These are phyloP conservation scores for Amitus sp. DNA, from an alignment of 2,888 invertebrate species.

Conservation along the genomic window DNA sequence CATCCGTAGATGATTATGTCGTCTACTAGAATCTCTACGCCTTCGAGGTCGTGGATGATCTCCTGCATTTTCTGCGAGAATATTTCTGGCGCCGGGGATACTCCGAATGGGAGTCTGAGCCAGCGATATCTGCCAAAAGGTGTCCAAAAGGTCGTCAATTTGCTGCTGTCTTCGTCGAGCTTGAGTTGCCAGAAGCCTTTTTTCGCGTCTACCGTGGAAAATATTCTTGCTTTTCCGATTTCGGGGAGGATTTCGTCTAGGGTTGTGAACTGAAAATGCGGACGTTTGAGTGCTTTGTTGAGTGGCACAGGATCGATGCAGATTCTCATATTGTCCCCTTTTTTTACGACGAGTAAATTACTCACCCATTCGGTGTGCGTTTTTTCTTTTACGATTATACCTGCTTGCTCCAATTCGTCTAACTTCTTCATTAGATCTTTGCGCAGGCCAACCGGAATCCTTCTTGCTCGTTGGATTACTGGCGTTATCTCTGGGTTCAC, in stretches of 20 bases:
- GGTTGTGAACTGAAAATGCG: slow-evolving; percentile 7
- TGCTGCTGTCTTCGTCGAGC: not conserved
- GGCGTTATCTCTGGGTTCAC: not conserved
- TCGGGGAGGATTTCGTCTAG: slow-evolving; percentile 10
- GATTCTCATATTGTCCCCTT: slow-evolving; percentile 4
- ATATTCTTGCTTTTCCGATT: slow-evolving; percentile 2
- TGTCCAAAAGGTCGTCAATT: not conserved
- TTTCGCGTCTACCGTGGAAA: slow-evolving; percentile 3
- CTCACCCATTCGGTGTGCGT: slow-evolving; percentile 6
- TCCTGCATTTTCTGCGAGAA: slow-evolving; percentile 6
- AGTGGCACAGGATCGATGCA: slow-evolving; percentile 8
- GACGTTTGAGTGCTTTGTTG: slow-evolving; percentile 3
- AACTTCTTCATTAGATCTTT: slow-evolving; percentile 10
- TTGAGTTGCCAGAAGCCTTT: slow-evolving; percentile 1
- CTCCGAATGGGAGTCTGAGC: slow-evolving; percentile 11
- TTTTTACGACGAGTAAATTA: slow-evolving; percentile 7
- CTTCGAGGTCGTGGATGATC: slow-evolving; percentile 3
- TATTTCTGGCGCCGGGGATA: slow-evolving; percentile 17
- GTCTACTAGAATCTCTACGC: slow-evolving; percentile 5
- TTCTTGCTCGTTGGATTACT: not conserved
- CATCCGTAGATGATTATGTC: slow-evolving; percentile 10
- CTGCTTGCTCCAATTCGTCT: slow-evolving; percentile 1
- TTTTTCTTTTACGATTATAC: slow-evolving; percentile 2
- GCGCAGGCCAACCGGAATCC: slow-evolving; percentile 2
- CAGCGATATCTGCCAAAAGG: slow-evolving; percentile 11